These are phyloP conservation scores for Taxidea taxus DNA, from an alignment of 2,113 vertebrate genomes.

Conservation along the genomic window DNA sequence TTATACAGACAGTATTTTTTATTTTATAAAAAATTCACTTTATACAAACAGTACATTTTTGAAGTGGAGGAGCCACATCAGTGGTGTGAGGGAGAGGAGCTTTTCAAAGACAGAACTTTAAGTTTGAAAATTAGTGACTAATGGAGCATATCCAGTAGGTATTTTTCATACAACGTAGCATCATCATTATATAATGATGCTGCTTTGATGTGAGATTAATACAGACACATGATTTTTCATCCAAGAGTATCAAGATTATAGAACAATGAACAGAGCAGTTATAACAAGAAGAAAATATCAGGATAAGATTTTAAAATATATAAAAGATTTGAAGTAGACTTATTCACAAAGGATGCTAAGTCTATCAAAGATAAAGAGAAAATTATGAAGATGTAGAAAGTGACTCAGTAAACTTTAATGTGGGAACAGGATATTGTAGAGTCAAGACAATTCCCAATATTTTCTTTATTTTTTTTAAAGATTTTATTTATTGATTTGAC, in stretches of 20 bases:
- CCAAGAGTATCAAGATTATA: constrained; percentile 41
- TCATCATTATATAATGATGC: constrained; percentile 67
- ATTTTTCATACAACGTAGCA: constrained; percentile 76
- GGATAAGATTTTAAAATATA: neutral
- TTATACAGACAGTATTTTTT: constrained; percentile 15
- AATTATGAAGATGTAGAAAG: neutral
- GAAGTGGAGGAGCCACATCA: constrained; percentile 59
- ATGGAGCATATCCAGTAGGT: constrained; percentile 75
- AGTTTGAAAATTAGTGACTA: constrained; percentile 77
- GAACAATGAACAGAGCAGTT: constrained; percentile 40
- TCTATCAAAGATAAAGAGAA: neutral
- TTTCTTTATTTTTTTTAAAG: neutral
- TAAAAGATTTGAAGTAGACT: neutral
- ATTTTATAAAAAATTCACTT: neutral
- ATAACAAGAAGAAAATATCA: constrained; percentile 8
- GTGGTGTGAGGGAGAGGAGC: constrained; percentile 58
- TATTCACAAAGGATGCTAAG: neutral
- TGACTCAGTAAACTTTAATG: neutral
- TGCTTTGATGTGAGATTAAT: constrained; percentile 73
- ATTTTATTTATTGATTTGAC: too few relatives aligned
- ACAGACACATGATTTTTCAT: constrained; percentile 66
- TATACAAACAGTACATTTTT: constrained; percentile 61
- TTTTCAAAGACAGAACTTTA: constrained; percentile 71
- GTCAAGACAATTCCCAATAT: neutral
- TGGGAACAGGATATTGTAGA: neutral